Evolutionary conservation across 2,113 vertebrate genomes (phyloP).

Genomic region (Odobenus rosmarus): DNA sequence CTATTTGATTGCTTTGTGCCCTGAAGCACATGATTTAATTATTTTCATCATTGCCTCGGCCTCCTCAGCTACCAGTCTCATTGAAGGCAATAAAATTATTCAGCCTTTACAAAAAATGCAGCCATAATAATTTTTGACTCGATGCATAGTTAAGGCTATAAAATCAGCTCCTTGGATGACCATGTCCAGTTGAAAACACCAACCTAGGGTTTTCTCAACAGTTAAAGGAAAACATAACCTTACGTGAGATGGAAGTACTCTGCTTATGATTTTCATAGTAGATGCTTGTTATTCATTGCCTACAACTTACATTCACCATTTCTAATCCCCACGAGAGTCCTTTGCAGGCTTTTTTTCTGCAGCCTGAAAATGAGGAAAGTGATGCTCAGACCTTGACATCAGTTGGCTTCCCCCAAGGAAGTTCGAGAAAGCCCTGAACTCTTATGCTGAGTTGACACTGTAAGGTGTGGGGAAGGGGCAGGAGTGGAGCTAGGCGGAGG

Average conservation of each 20-base stretch:
- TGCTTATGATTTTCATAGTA: background rate
- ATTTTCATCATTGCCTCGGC: constrained; percentile 88
- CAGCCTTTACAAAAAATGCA: constrained; percentile 82
- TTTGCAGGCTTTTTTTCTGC: background rate
- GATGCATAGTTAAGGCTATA: constrained; percentile 71
- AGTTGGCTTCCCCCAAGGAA: background rate
- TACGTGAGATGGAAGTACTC: background rate
- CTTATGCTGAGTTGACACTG: background rate
- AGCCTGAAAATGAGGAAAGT: background rate
- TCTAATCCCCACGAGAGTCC: background rate
- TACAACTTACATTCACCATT: background rate
- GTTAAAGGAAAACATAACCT: constrained; percentile 44
- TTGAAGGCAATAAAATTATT: constrained; percentile 87
- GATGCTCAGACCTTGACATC: background rate
- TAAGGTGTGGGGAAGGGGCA: background rate
- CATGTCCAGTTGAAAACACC: constrained; percentile 66
- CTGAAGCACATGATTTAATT: constrained; percentile 90
- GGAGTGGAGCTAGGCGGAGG: background rate
- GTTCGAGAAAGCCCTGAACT: background rate
- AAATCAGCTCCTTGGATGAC: constrained; percentile 70
- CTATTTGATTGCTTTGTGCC: constrained; percentile 87
- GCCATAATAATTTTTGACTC: constrained; percentile 78
- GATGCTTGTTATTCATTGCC: background rate
- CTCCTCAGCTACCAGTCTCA: constrained; percentile 87
- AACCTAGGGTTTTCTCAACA: constrained; percentile 57